Evolutionary conservation across 2,113 vertebrate species (phyloP).

Genomic region (Natator depressus): DNA sequence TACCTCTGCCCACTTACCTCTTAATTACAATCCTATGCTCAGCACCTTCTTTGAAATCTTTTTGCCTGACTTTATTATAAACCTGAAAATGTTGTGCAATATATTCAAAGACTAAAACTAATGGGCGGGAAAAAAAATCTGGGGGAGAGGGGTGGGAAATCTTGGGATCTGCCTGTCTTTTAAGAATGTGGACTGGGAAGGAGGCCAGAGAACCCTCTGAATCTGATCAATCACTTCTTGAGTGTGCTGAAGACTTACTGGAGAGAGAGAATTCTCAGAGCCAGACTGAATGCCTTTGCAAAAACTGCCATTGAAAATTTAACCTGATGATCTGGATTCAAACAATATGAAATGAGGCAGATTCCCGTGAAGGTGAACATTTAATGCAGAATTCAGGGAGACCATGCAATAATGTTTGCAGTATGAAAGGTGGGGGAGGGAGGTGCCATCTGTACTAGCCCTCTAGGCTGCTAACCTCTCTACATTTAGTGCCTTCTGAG

Average conservation of each 20-base stretch:
- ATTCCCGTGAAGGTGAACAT: neutral
- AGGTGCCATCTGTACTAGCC: neutral
- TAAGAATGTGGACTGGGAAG: fast-evolving
- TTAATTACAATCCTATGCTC: no score
- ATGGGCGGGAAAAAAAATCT: neutral
- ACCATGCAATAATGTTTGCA: neutral
- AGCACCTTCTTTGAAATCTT: no score
- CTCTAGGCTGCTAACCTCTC: neutral
- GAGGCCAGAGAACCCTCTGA: no score
- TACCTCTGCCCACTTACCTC: no score
- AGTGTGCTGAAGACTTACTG: neutral
- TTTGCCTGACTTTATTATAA: neutral
- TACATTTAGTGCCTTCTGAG: fast-evolving
- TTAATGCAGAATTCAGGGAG: neutral
- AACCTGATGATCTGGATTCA: neutral
- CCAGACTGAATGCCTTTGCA: neutral
- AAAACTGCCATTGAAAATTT: neutral
- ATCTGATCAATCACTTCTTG: neutral
- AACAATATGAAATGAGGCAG: neutral
- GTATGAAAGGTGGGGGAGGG: neutral
- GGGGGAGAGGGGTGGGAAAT: neutral
- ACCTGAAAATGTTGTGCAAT: neutral
- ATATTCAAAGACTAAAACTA: fast-evolving
- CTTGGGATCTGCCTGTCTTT: neutral
- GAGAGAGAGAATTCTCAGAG: neutral